Percentiles rank a stretch among this genome's conserved stretches.
phyloP scores from a whole-genome alignment of 2,797 vertebrate species.

The Florisuga fusca region DNA sequence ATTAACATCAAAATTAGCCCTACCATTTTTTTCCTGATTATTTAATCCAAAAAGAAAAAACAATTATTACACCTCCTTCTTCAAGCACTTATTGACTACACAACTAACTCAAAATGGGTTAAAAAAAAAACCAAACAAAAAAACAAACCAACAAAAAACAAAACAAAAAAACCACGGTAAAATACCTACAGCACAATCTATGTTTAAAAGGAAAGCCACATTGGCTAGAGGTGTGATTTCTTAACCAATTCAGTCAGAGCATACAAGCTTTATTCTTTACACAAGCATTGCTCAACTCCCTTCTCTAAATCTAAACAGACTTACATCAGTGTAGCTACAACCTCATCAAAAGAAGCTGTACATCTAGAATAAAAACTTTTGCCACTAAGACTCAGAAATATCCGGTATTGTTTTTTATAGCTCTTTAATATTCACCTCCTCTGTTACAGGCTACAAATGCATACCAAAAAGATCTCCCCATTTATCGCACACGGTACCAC shows the following conservation, averaged over 20 bases:
- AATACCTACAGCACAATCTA: neutral
- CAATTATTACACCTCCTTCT: neutral
- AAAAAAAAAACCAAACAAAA: neutral
- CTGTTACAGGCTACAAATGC: neutral
- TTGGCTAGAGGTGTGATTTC: neutral
- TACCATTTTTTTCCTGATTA: neutral
- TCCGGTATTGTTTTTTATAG: neutral
- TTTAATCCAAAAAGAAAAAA: neutral
- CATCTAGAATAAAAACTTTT: neutral
- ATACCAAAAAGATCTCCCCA: too few species aligned
- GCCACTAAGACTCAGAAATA: neutral
- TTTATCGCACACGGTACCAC: rapidly evolving
- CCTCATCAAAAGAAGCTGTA: neutral
- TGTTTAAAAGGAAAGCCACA: neutral
- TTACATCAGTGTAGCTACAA: neutral
- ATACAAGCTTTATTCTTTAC: neutral
- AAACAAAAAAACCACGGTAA: neutral
- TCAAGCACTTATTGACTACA: neutral
- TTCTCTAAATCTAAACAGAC: neutral
- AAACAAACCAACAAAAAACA: neutral
- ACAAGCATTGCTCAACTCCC: neutral
- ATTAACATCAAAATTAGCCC: neutral
- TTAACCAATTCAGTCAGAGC: neutral
- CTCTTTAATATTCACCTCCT: neutral
- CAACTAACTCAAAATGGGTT: neutral